phyloP scores from a whole-genome alignment of 2,888 invertebrate genomes.

The Pasiphila rectangulata region DNA sequence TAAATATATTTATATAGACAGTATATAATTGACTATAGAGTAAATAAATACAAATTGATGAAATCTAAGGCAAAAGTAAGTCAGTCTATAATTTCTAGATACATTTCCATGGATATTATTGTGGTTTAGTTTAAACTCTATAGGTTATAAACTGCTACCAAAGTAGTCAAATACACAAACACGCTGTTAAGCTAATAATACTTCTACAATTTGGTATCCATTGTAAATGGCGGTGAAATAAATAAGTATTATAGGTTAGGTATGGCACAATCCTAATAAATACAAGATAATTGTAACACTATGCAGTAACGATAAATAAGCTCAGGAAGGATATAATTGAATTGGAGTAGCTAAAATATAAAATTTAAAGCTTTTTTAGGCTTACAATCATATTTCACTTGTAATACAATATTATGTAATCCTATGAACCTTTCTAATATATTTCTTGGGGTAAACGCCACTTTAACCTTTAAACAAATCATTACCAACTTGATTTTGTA shows the following conservation, averaged over 20 bases:
- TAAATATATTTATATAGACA: slow-evolving; percentile 6
- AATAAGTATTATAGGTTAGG: not conserved
- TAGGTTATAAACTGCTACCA: not conserved
- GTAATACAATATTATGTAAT: slow-evolving; percentile 11
- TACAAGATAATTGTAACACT: slow-evolving; percentile 1
- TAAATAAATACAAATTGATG: slow-evolving; percentile 25
- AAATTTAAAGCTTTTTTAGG: slow-evolving; percentile 24
- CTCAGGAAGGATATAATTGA: slow-evolving; percentile 16
- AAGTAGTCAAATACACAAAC: not conserved
- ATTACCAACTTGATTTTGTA: not conserved
- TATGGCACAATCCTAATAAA: slow-evolving; percentile 19
- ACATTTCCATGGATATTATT: not conserved
- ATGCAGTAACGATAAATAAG: slow-evolving; percentile 9
- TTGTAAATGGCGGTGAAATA: slow-evolving; percentile 12
- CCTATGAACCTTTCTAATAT: not conserved
- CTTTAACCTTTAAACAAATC: not conserved
- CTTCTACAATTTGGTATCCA: slow-evolving; percentile 7
- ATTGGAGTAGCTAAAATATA: slow-evolving; percentile 8
- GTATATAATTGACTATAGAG: slow-evolving; percentile 36
- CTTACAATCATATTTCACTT: slow-evolving; percentile 13
- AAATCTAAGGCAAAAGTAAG: slow-evolving; percentile 45
- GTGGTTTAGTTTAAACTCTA: not conserved
- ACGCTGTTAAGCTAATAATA: slow-evolving; percentile 5
- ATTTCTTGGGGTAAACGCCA: not conserved
- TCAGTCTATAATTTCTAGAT: slow-evolving; percentile 48